Evolutionary conservation across 2,797 vertebrate species (phyloP), one percentile per base, ranked within the genome.

Genomic region (Propithecus perrieri): DNA sequence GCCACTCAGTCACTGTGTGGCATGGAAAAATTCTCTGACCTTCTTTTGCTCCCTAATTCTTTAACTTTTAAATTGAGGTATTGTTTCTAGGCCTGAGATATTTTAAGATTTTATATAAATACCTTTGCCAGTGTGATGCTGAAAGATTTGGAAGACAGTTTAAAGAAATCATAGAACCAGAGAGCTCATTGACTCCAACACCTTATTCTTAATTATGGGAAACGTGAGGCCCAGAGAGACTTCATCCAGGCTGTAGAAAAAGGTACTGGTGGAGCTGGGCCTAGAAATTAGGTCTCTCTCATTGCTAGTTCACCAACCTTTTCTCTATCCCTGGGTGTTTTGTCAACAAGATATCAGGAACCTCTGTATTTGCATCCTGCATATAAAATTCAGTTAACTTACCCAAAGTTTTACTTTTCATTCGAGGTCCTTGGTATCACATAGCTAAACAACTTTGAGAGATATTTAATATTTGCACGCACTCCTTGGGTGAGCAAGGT

Each of bases 51-150:
- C 28, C 22, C 71, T 48, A 75, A 86, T 84, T 78, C 48, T 79
- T 84, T 48, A 92, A 75, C n/a, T 89, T 43, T 87, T 90, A 92
- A 84, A 55, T 57, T 65, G 30, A 75, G 20, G 30, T 74, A 43
- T 46, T 83, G 3, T 67, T 67, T 85, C 30, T 57, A 89, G 30
- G 35, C 65, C 30, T 87, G 43, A 92, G 38, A 46, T 91, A 50
- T 88, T 81, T 96, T 75, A 43, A 80, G 38, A 50, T 93, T 94
- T 96, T 43, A 86, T 43, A 87, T 79, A 69, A 74, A 84, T 87
- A 22, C 5, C 11, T 86, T 85, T 80, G 59, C 12, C 38, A 26
- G 4, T 12, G 6, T 35, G 30, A 75, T 65, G 53, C 7, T 65
- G 72, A 80, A 72, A 22, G 18, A 81, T 35, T n/a, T 30, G 65